Evolutionary conservation across 2,113 vertebrate species (phyloP).

Genomic region (Poeciliopsis occidentalis): DNA sequence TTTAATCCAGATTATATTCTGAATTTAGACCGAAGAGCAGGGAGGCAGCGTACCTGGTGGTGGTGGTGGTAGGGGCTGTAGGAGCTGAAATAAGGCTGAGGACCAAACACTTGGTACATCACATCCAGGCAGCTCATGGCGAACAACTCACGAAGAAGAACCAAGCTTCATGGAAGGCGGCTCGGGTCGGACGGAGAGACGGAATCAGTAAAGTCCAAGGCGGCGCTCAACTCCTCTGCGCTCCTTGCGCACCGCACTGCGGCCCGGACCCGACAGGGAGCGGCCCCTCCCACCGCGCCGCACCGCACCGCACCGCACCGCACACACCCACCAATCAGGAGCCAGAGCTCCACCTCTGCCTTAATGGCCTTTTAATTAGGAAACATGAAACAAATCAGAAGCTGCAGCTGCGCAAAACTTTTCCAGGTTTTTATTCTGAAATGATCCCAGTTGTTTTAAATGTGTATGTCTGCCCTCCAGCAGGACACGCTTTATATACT

Average conservation of each 20-base stretch:
- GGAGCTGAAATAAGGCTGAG: slow-evolving; percentile 89
- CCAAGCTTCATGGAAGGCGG: slow-evolving; percentile 73
- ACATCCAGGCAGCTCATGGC: slow-evolving; percentile 99
- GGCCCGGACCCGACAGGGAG: slow-evolving; percentile 12
- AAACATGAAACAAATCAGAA: background rate
- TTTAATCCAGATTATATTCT: background rate
- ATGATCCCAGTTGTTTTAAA: background rate
- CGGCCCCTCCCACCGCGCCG: slow-evolving; percentile 15
- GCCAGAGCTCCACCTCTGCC: slow-evolving; percentile 40
- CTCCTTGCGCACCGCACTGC: slow-evolving; percentile 53
- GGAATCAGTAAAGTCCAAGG: slow-evolving; percentile 25
- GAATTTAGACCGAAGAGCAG: background rate
- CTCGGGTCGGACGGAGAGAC: slow-evolving; percentile 22
- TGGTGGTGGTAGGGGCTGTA: slow-evolving; percentile 86
- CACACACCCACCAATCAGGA: slow-evolving; percentile 55
- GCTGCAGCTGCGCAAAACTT: background rate
- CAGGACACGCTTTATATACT: too few species aligned
- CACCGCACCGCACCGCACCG: slow-evolving; percentile 30
- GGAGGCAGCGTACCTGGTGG: slow-evolving; percentile 85
- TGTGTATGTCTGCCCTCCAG: background rate
- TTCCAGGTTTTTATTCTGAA: background rate
- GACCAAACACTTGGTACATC: slow-evolving; percentile 96
- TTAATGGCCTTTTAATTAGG: slow-evolving; percentile 44
- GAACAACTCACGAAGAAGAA: slow-evolving; percentile 74
- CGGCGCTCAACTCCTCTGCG: slow-evolving; percentile 14